Base-by-base conservation (phyloP, 2,888 invertebrate genomes). In the Lasioglossum morio region DNA sequence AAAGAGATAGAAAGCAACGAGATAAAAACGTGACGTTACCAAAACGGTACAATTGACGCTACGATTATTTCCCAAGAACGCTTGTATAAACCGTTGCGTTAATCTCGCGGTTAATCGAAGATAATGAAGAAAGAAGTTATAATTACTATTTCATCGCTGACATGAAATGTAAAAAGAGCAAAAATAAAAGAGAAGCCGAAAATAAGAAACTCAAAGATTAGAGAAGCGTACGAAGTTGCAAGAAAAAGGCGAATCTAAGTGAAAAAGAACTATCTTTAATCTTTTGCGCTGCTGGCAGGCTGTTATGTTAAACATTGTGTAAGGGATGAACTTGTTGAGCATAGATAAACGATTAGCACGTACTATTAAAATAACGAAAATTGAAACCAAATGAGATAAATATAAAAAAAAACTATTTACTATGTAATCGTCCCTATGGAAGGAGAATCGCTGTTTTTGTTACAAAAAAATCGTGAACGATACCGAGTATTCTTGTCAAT, bases 221-320 rank as follows among this genome's bases (percentile, higher is more conserved):
- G 30, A 53, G n/a, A 79, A 72, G 69, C 23, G 82, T 72, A 87
- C 53, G 85, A 80, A 84, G 79, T 77, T 78, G 80, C 78, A 79
- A 82, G 80, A 86, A 78, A 77, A 82, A 30, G 60, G 74, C 69
- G 69, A 43, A 79, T 82, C 72, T 63, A 82, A 79, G 72, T 74
- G 43, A 86, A 76, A 85, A 19, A 10, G 48, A 90, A 79, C 88
- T 87, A 92, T 80, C 85, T 90, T 92, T 90, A 93, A 91, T 92
- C 91, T 91, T 78, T 94, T 92, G 92, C 92, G 93, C 95, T 95
- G 95, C 94, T 95, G 95, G 95, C 95, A 94, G 94, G 93, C 94
- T 95, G 94, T 95, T 95, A 93, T 92, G 94, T 95, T 85, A 85
- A 87, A 93, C 93, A 95, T 93, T 94, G 93, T 93, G 93, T 93